These are phyloP conservation scores for Schrankia costaestrigalis DNA, from an alignment of 2,888 invertebrate species.

Conservation along the genomic window DNA sequence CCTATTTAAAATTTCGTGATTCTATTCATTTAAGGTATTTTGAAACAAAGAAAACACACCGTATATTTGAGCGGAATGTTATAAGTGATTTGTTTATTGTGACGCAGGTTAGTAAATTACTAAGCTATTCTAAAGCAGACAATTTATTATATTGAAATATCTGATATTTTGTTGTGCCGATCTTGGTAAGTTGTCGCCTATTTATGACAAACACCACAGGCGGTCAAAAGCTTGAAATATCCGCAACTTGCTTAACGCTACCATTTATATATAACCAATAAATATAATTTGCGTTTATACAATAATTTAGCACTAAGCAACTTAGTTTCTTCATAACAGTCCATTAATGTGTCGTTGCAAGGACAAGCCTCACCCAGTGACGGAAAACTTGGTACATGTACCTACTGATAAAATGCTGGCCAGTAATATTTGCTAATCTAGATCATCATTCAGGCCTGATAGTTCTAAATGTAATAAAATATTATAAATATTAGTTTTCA, in stretches of 20 bases:
- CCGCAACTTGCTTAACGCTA: neutral
- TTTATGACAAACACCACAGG: slow-evolving; percentile 2
- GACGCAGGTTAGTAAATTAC: slow-evolving; percentile 16
- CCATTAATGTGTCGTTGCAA: too few relatives aligned
- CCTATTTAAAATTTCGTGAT: slow-evolving; percentile 34
- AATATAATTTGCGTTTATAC: too few relatives aligned
- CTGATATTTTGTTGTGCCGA: slow-evolving; percentile 2
- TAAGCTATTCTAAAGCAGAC: slow-evolving; percentile 12
- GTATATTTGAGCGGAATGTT: slow-evolving; percentile 26
- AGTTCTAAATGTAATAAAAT: too few relatives aligned
- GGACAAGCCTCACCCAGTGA: too few relatives aligned
- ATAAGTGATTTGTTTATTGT: slow-evolving; percentile 30
- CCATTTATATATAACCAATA: neutral
- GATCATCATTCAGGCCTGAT: too few relatives aligned
- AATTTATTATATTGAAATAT: slow-evolving; percentile 8
- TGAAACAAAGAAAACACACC: slow-evolving; percentile 62
- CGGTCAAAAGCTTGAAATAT: neutral
- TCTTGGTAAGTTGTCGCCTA: slow-evolving; percentile 1
- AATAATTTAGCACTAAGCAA: too few relatives aligned
- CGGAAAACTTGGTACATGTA: too few relatives aligned
- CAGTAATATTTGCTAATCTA: too few relatives aligned
- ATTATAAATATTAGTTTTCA: too few relatives aligned
- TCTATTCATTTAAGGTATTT: slow-evolving; percentile 48
- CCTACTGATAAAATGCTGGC: too few relatives aligned
- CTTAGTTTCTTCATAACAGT: too few relatives aligned